Base-by-base conservation (phyloP, 2,888 invertebrate species). In the Caenorhabditis drosophilae region DNA sequence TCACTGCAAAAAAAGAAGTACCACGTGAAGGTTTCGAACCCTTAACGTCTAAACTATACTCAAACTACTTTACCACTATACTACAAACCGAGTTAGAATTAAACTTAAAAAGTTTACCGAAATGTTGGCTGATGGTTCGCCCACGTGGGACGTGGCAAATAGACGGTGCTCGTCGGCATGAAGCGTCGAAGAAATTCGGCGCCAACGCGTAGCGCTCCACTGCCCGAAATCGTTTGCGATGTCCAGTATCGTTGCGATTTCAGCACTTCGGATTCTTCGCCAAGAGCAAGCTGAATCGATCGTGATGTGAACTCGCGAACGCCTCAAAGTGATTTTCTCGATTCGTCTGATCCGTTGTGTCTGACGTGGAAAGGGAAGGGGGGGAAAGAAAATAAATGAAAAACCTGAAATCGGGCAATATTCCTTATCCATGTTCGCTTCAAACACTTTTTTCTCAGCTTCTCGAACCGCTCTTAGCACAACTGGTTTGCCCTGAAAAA, bases 111-210 rank as follows among this genome's bases (percentile, higher is more conserved):
- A 98, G n/a, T n/a, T n/a, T n/a, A n/a, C n/a, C n/a, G n/a, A n/a
- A n/a, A n/a, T n/a, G n/a, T 89, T 48, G 95, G 94, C 0, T 89
- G 90, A 85, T 99, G 98, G 85, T 99, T 99, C 47, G 96, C 97
- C 98, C 98, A 99, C 0, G 97, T 90, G 2, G 98, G 98, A 2
- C 88, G 87, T 2, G 98, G 95, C 74, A 97, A 80, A 87, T 92
- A 96, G 44, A 88, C 84, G 60, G 90, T 90, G 85, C 93, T 93
- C 75, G 87, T 88, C 27, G 90, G 88, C 46, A 82, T 73, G 85
- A 90, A 92, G 72, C 89, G 59, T 16, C 68, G 89, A 60, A 96
- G 85, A 85, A 94, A 97, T 63, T 90, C 91, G 40, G 91, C 90
- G 20, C 96, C 98, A 46, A 97, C 88, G 54, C 93, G 89, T 15